phyloP scores from a whole-genome alignment of 92 coral and sea anemone species.

The Galaxea fascicularis region DNA sequence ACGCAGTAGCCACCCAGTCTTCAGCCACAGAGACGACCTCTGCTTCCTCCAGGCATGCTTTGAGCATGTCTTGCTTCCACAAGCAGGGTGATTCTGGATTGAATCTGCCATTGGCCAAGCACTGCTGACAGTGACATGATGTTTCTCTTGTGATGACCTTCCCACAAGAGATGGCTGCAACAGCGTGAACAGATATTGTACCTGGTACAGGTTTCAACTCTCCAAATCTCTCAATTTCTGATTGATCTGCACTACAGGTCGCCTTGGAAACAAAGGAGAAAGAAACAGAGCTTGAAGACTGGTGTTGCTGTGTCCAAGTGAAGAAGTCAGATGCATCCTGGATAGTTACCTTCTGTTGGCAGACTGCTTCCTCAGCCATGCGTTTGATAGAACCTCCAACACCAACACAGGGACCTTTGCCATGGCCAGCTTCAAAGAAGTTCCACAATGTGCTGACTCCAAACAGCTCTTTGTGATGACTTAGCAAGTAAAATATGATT shows the following conservation, averaged over 20 bases:
- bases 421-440: conserved; percentile 66
- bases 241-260: conserved; percentile 20
- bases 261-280: conserved; percentile 38
- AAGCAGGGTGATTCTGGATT: conserved; percentile 6
- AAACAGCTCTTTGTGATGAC: conserved; percentile 33
- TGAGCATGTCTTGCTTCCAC: conserved; percentile 13
- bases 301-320: conserved; percentile 47
- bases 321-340: conserved; percentile 60
- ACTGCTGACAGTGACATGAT: conserved; percentile 52
- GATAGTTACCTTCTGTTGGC: conserved; percentile 43
- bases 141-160: conserved; percentile 52
- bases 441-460: conserved; percentile 55
- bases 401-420: conserved; percentile 59
- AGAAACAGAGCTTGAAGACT: conserved; percentile 24
- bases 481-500: conserved; percentile 49
- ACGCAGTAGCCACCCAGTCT: conserved; percentile 44
- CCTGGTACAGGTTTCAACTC: conserved; percentile 31
- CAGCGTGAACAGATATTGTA: conserved; percentile 61
- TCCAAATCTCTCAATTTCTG: conserved; percentile 36
- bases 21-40: conserved; percentile 20
- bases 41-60: not conserved
- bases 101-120: conserved; percentile 34
- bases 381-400: conserved; percentile 60
- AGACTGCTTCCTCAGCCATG: conserved; percentile 64
- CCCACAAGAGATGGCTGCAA: conserved; percentile 11